Evolutionary conservation across 2,797 vertebrate genomes (phyloP).

Genomic region (Lophotriccus pileatus): DNA sequence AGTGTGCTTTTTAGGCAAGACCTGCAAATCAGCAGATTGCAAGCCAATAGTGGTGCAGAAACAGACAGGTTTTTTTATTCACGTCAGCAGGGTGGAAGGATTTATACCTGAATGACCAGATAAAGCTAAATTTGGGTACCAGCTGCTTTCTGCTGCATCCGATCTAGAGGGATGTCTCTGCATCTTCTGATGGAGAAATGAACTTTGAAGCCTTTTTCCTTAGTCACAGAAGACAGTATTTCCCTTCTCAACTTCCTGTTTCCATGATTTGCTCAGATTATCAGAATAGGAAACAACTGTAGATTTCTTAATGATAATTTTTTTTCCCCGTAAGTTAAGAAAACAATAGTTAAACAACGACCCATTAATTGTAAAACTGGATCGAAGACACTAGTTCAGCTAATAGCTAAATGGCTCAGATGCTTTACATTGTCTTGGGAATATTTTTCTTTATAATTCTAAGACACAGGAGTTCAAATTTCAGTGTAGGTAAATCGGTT

Average conservation of each 20-base stretch:
- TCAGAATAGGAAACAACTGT: neutral
- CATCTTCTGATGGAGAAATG: neutral
- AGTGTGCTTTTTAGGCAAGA: neutral
- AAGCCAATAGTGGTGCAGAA: neutral
- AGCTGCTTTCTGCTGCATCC: neutral
- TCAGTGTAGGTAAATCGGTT: neutral
- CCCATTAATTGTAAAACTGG: neutral
- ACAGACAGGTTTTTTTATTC: neutral
- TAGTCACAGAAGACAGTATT: neutral
- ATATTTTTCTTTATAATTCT: neutral
- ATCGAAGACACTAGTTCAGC: neutral
- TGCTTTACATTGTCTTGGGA: neutral
- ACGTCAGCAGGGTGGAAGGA: neutral
- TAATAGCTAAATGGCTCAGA: neutral
- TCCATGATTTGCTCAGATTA: neutral
- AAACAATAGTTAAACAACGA: neutral
- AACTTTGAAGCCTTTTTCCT: neutral
- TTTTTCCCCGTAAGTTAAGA: neutral
- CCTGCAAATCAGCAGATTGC: neutral
- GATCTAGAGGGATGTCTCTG: neutral
- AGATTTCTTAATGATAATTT: neutral
- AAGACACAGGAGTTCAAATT: neutral
- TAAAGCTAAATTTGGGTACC: neutral
- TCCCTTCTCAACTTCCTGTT: neutral
- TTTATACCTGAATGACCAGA: neutral